phyloP scores from a whole-genome alignment of 2,888 invertebrate species.

The Rotaria macrura region DNA sequence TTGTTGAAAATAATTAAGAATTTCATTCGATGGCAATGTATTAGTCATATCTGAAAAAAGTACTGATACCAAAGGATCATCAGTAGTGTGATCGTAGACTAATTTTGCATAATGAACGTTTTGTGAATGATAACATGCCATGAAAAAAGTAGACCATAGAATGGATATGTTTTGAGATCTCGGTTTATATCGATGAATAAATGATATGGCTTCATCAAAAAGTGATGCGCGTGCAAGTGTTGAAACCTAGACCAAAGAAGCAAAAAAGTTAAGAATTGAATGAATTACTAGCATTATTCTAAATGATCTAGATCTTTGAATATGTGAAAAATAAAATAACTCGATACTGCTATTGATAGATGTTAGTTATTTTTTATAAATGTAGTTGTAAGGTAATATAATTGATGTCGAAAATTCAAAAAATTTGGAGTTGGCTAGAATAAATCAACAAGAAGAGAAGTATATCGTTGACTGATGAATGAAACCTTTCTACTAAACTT shows the following conservation, averaged over 20 bases:
- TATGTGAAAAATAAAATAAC: too few species aligned
- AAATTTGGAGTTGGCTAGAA: too few species aligned
- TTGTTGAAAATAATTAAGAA: not conserved
- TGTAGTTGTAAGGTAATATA: too few species aligned
- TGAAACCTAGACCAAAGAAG: not conserved
- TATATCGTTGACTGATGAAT: too few species aligned
- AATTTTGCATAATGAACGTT: not conserved
- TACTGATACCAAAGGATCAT: not conserved
- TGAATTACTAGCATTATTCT: too few species aligned
- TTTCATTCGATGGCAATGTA: not conserved
- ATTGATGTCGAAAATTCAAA: too few species aligned
- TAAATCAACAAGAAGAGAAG: too few species aligned
- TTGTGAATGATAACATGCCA: not conserved
- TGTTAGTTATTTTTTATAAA: too few species aligned
- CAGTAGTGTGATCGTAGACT: not conserved
- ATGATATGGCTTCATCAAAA: not conserved
- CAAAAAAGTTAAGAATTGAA: too few species aligned
- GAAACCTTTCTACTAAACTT: too few species aligned
- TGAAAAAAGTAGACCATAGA: not conserved
- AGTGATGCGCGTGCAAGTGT: not conserved
- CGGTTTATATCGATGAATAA: not conserved
- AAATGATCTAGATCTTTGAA: too few species aligned
- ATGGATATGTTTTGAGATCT: not conserved
- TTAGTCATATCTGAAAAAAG: not conserved
- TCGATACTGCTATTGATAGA: too few species aligned